Evolutionary conservation across 2,113 vertebrate genomes (phyloP).

Genomic region (Cyprinodon brontotheroides): DNA sequence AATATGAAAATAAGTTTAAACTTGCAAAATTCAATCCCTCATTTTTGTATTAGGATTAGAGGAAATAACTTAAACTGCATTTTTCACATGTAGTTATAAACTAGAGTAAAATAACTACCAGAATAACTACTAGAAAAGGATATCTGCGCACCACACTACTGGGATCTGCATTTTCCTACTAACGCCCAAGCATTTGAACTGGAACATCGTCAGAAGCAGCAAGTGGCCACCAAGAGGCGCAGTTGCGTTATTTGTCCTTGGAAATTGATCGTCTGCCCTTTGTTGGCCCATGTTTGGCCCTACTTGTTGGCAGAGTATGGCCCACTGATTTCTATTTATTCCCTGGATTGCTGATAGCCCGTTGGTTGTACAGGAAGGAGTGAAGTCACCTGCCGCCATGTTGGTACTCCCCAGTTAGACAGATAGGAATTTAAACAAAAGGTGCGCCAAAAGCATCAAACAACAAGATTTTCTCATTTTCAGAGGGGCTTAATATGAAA

Average conservation of each 20-base stretch:
- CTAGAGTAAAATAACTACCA: neutral
- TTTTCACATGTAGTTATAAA: neutral
- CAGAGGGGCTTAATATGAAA: too few species aligned
- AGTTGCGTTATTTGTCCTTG: rapidly evolving
- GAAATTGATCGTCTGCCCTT: neutral
- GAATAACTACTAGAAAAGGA: neutral
- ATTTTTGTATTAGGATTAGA: neutral
- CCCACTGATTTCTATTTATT: too few species aligned
- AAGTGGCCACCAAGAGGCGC: constrained; percentile 6
- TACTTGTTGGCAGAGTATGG: too few species aligned
- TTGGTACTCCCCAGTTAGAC: too few species aligned
- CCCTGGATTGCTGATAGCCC: too few species aligned
- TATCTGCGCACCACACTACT: neutral
- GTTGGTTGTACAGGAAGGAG: too few species aligned
- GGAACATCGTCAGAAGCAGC: neutral
- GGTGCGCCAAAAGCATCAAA: too few species aligned
- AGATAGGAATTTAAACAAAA: too few species aligned
- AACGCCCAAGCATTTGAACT: neutral
- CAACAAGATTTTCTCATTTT: too few species aligned
- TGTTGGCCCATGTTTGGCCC: neutral
- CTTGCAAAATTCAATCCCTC: neutral
- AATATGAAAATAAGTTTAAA: too few species aligned
- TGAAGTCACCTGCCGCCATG: too few species aligned
- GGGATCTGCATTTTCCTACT: neutral
- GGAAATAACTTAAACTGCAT: neutral